A percentile compares a stretch with the other conserved stretches of the same genome.
Conservation (phyloP, 2,113 vertebrate species). For the Sakesphorus luctuosus region DNA sequence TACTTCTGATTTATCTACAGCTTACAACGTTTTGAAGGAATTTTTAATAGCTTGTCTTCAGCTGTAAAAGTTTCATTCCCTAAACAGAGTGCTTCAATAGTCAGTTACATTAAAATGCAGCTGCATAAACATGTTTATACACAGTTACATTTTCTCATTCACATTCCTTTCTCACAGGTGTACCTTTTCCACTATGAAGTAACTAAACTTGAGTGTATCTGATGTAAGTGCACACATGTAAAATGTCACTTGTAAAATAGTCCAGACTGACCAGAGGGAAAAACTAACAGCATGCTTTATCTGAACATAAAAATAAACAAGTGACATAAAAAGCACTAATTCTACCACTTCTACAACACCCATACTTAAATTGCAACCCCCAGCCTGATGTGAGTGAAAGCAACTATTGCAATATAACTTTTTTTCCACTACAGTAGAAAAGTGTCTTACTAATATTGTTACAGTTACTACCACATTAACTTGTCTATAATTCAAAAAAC, state of each 20-base stretch:
- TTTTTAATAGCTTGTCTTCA: constrained; percentile 62
- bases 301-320: constrained; percentile 38
- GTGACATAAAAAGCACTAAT: constrained; percentile 41
- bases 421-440: neutral
- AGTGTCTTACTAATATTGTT: neutral
- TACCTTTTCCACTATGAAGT: constrained; percentile 62
- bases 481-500: neutral
- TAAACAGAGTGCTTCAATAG: constrained; percentile 40
- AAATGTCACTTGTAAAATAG: constrained; percentile 52
- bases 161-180: constrained; percentile 66
- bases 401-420: neutral
- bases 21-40: constrained; percentile 18
- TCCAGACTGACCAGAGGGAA: constrained; percentile 39
- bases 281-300: constrained; percentile 48
- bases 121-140: constrained; percentile 76
- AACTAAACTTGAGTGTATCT: neutral
- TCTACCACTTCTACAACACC: neutral
- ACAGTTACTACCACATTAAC: neutral
- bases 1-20: neutral
- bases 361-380: constrained; percentile 7
- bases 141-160: constrained; percentile 44
- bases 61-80: constrained; percentile 44
- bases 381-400: neutral
- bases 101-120: constrained; percentile 63
- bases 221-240: neutral